Base-by-base conservation (phyloP, 2,888 invertebrate species). In the Cyclophora albipunctata region DNA sequence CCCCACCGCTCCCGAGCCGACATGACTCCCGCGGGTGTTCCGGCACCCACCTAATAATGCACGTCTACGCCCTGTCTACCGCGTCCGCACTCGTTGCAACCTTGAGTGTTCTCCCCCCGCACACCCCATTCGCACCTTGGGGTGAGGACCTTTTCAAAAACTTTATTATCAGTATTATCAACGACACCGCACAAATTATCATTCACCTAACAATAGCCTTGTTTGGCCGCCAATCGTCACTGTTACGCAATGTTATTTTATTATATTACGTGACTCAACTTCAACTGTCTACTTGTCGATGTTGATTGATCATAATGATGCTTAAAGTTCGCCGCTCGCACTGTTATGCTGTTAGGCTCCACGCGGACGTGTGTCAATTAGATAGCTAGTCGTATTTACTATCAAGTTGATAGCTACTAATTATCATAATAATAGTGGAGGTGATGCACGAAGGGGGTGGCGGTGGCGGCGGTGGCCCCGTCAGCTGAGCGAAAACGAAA, bases 401-500 rank as follows among this genome's bases (percentile, higher is more conserved):
- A 69, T 69, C 67, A 69, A 68, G 74, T 75, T 81, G 79, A 84
- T 82, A 77, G 75, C 75, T 75, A 81, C 79, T 86, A 87, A 87
- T 88, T 87, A 86, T 83, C 82, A 82, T 84, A 85, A 87, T 86
- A 86, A 84, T 84, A 84, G 84, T 82, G 73, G 71, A 75, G 68
- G 73, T 77, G 73, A 75, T 74, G 68, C 71, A 73, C 71, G 75
- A 74, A 72, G 63, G 75, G 80, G 84, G 80, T 74, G 81, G 81
- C 72, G 75, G 75, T 20, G 63, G 75, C 79, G 84, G 80, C 73
- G 81, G 81, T 72, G 75, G 37, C 78, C 82, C 78, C 87, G 86
- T 85, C 89, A 88, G 89, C 89, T 89, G 89, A 86, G 87, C 81
- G 89, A 89, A 89, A 89, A 86, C 83, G 89, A 89, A 89, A 89